phyloP scores from a whole-genome alignment of 2,113 vertebrate species.

The Aramus guarauna region DNA sequence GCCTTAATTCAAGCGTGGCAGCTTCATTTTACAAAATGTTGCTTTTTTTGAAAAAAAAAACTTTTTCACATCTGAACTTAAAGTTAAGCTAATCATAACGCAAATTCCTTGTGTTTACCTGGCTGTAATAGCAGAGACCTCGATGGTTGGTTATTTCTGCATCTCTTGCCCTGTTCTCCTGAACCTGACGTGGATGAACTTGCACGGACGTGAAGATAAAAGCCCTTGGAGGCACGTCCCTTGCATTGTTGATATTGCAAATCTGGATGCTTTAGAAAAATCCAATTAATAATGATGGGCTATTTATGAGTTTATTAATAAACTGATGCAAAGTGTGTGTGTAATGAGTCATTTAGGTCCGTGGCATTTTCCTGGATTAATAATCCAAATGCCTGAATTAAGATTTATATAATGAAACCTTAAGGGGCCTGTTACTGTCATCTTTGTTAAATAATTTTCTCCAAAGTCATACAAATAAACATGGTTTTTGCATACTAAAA shows the following conservation, averaged over 20 bases:
- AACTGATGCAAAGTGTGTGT: neutral
- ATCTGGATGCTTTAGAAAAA: neutral
- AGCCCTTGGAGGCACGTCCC: neutral
- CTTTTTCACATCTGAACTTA: no score
- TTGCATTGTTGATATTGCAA: rapidly evolving
- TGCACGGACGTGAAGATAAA: rapidly evolving
- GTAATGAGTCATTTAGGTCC: neutral
- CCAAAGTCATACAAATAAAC: neutral
- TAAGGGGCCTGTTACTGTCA: neutral
- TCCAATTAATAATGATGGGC: neutral
- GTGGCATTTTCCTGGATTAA: neutral
- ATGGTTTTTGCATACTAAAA: neutral
- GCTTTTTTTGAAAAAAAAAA: neutral
- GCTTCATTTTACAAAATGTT: neutral
- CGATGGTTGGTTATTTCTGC: rapidly evolving
- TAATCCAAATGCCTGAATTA: neutral
- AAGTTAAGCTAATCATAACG: neutral
- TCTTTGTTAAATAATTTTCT: neutral
- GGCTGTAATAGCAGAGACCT: neutral
- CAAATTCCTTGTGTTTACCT: neutral
- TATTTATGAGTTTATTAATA: neutral
- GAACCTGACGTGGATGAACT: no score
- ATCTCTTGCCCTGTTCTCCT: neutral
- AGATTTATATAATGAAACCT: slow-evolving; percentile 10
- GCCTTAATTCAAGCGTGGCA: neutral